Conservation (phyloP, 1,140 invertebrate species). For the Ceratitis capitata region DNA sequence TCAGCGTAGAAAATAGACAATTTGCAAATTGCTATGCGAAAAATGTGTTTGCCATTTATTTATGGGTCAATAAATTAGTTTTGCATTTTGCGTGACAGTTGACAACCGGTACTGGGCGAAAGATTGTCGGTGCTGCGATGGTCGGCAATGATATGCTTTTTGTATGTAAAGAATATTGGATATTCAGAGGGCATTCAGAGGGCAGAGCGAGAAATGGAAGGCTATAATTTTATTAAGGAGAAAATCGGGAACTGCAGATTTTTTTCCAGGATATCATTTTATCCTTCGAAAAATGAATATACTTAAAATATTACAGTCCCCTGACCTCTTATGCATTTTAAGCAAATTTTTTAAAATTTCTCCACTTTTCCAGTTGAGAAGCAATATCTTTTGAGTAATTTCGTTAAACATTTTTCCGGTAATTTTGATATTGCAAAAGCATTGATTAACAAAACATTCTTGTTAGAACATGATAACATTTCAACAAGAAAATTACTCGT, state of each 20-base stretch:
- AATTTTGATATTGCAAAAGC: no score
- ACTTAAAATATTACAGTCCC: no score
- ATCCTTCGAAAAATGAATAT: no score
- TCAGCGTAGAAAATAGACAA: not conserved
- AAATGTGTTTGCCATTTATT: constrained; percentile 25
- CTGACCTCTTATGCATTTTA: not conserved
- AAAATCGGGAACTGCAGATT: not conserved
- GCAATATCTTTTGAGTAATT: no score
- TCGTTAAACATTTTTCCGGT: not conserved
- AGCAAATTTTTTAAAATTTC: no score
- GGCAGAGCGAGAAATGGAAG: not conserved
- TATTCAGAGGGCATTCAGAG: not conserved
- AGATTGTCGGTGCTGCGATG: not conserved
- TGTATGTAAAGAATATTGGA: not conserved
- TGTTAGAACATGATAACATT: no score
- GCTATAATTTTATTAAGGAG: not conserved
- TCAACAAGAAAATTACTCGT: not conserved
- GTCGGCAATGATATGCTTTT: not conserved
- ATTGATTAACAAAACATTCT: no score
- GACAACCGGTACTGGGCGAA: not conserved
- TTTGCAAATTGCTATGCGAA: constrained; percentile 26
- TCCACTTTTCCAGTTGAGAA: no score
- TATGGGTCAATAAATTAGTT: constrained; percentile 35
- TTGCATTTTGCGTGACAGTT: constrained; percentile 4
- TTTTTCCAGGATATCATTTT: no score